Percentiles rank a stretch among this genome's conserved stretches.
These are phyloP conservation scores for Drosophila infuscata DNA, from an alignment of 2,888 invertebrate genomes.

Conservation along the genomic window DNA sequence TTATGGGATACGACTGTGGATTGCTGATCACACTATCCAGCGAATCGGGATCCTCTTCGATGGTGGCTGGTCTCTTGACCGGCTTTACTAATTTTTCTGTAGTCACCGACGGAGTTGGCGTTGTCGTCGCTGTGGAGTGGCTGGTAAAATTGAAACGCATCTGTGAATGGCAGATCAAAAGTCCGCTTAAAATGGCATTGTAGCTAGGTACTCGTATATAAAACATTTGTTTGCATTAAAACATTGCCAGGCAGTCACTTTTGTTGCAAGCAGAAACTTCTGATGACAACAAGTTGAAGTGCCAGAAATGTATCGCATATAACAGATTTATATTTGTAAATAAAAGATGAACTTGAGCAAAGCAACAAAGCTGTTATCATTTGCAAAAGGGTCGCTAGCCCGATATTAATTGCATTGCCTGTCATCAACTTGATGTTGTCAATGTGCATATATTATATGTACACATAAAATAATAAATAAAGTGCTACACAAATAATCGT, in stretches of 20 bases:
- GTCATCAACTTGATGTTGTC: background rate
- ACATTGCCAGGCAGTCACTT: slow-evolving; percentile 9
- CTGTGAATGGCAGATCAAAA: slow-evolving; percentile 53
- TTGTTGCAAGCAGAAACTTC: slow-evolving; percentile 43
- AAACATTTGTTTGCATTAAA: slow-evolving; percentile 7
- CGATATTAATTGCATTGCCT: background rate
- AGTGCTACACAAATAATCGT: slow-evolving; percentile 15
- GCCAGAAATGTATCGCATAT: slow-evolving; percentile 45
- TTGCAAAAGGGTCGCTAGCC: background rate
- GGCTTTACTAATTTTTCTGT: slow-evolving; percentile 59
- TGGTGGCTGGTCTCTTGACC: slow-evolving; percentile 76
- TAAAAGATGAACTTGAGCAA: slow-evolving; percentile 23
- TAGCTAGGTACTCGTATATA: slow-evolving; percentile 7
- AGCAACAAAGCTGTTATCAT: slow-evolving; percentile 32
- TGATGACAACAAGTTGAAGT: slow-evolving; percentile 43
- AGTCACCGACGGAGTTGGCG: slow-evolving; percentile 10
- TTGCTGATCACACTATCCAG: slow-evolving; percentile 84
- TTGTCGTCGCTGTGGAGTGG: slow-evolving; percentile 52
- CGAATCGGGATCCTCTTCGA: slow-evolving; percentile 84
- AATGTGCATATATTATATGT: background rate
- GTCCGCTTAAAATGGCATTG: slow-evolving; percentile 19
- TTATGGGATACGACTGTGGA: slow-evolving; percentile 84
- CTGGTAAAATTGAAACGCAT: slow-evolving; percentile 71
- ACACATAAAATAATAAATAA: background rate
- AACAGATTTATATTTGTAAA: slow-evolving; percentile 40